Conservation (phyloP, 2,888 invertebrate species). For the Cordilura impudica region DNA sequence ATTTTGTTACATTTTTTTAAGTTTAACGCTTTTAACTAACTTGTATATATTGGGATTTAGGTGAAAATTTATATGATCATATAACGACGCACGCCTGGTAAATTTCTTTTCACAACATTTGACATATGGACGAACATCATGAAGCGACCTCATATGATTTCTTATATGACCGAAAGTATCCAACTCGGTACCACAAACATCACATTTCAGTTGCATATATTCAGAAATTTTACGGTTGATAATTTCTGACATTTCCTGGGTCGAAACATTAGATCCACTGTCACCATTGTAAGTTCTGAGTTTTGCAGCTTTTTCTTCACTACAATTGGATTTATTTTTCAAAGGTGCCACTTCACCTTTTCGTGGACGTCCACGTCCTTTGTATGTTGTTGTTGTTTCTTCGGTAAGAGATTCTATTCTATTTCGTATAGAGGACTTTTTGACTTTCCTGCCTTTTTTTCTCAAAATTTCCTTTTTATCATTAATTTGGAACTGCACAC, state of each 20-base stretch:
- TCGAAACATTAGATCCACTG: conserved; percentile 40
- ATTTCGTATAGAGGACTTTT: not conserved
- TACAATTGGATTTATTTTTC: not conserved
- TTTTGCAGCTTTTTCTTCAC: not conserved
- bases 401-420: conserved; percentile 17
- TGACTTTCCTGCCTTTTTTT: not conserved
- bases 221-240: conserved; percentile 72
- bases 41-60: conserved; percentile 69
- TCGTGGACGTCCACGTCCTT: conserved; percentile 34
- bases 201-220: conserved; percentile 73
- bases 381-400: conserved; percentile 5
- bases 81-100: conserved; percentile 70
- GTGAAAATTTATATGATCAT: conserved; percentile 74
- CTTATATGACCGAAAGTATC: conserved; percentile 34
- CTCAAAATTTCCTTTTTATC: not conserved
- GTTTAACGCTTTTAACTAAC: not conserved
- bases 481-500: not conserved
- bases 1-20: too few species aligned
- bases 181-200: conserved; percentile 69
- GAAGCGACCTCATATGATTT: conserved; percentile 49
- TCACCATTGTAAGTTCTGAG: conserved; percentile 54
- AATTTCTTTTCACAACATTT: conserved; percentile 74
- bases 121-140: conserved; percentile 68
- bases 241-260: conserved; percentile 27
- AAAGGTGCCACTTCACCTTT: not conserved